A percentile compares a stretch with the other conserved stretches of the same genome.
These are phyloP conservation scores for Limanda limanda DNA, from an alignment of 2,113 vertebrate species.

Conservation along the genomic window DNA sequence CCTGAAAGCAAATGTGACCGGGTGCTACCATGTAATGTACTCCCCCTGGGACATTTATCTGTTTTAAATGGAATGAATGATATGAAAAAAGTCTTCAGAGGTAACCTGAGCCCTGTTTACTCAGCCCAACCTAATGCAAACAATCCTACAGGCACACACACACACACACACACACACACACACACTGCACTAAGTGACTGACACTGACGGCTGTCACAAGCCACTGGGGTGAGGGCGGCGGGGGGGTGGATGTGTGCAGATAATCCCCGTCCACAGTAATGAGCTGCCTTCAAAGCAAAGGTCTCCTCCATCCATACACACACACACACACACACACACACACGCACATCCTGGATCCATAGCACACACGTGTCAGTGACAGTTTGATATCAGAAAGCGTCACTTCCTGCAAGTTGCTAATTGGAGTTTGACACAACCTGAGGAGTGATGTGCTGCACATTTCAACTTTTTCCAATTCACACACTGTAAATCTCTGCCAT, in stretches of 20 bases:
- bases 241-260: no score
- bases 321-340: slow-evolving; percentile 28
- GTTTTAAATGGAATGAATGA: slow-evolving; percentile 64
- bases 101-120: slow-evolving; percentile 72
- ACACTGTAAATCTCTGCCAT: neutral
- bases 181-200: neutral
- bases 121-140: slow-evolving; percentile 63
- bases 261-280: no score
- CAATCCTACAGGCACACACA: slow-evolving; percentile 43
- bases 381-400: neutral
- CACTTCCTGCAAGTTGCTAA: neutral
- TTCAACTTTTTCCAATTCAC: neutral
- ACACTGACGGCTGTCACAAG: no score
- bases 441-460: no score
- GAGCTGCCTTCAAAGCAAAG: no score
- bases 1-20: slow-evolving; percentile 41
- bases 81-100: slow-evolving; percentile 49
- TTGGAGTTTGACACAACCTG: neutral
- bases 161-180: slow-evolving; percentile 15
- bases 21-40: slow-evolving; percentile 47
- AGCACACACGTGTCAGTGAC: neutral
- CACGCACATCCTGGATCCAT: slow-evolving; percentile 7
- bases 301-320: neutral
- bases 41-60: slow-evolving; percentile 54
- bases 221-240: no score